Conservation (phyloP, 2,797 vertebrate genomes). For the Phalloptychus januarius region DNA sequence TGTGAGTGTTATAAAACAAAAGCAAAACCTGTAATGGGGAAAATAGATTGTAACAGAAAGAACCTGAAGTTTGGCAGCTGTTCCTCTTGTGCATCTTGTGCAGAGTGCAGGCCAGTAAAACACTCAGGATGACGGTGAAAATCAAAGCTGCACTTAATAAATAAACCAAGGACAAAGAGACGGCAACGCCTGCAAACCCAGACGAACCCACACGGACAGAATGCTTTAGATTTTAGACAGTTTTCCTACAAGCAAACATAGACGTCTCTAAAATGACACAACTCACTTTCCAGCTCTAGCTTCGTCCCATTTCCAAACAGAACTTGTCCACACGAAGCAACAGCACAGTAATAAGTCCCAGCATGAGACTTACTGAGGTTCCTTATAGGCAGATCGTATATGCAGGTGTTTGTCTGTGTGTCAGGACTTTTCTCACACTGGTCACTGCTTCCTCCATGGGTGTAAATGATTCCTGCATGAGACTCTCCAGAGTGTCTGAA, state of each 20-base stretch:
- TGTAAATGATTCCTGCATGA: neutral
- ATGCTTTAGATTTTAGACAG: neutral
- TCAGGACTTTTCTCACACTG: neutral
- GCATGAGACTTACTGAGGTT: neutral
- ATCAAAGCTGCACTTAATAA: conserved; percentile 22
- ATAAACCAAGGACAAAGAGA: neutral
- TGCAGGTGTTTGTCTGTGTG: neutral
- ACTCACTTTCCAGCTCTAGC: neutral
- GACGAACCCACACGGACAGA: neutral
- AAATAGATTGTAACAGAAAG: neutral
- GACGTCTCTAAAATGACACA: neutral
- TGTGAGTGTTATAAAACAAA: neutral
- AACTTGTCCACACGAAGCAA: neutral
- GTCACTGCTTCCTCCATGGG: neutral
- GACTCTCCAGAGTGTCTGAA: neutral
- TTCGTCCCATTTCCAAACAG: neutral
- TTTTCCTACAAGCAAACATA: neutral
- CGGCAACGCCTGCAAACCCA: neutral
- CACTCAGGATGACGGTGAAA: conserved; percentile 18
- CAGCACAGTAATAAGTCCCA: neutral
- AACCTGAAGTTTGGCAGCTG: neutral
- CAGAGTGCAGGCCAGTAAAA: conserved; percentile 14
- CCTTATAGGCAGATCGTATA: neutral
- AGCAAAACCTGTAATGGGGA: neutral
- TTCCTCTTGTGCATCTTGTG: conserved; percentile 17